These are phyloP conservation scores for Exocentrus adspersus DNA, from an alignment of 2,888 invertebrate genomes.

Conservation along the genomic window DNA sequence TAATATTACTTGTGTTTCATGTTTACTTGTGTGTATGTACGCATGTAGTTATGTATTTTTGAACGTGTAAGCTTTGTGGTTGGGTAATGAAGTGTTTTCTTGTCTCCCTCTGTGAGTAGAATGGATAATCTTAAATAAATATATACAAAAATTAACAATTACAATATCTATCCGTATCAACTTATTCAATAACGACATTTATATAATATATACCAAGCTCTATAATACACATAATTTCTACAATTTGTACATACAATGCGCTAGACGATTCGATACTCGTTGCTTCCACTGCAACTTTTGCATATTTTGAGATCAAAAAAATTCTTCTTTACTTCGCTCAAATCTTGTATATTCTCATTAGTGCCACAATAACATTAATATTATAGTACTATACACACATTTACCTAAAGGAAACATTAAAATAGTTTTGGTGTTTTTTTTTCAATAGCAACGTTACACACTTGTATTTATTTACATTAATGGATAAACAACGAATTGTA, in stretches of 20 bases:
- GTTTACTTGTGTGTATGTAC: conserved; percentile 50
- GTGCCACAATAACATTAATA: conserved; percentile 17
- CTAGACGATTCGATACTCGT: too few relatives aligned
- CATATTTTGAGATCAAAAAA: too few relatives aligned
- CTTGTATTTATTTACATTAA: conserved; percentile 19
- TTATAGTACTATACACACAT: conserved; percentile 12
- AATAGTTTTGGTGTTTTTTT: conserved; percentile 25
- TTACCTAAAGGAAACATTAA: conserved; percentile 12
- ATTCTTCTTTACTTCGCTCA: not conserved
- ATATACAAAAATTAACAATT: conserved; percentile 40
- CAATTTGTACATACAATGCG: not conserved
- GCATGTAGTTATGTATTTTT: conserved; percentile 62
- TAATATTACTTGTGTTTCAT: conserved; percentile 54
- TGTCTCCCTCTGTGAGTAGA: conserved; percentile 56
- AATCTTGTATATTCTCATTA: not conserved
- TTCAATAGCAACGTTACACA: conserved; percentile 20
- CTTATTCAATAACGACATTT: conserved; percentile 24
- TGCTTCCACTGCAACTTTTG: too few relatives aligned
- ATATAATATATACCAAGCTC: conserved; percentile 17
- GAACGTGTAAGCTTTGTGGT: conserved; percentile 64
- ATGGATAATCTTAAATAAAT: conserved; percentile 40
- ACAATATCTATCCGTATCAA: conserved; percentile 30
- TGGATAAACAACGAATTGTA: conserved; percentile 23
- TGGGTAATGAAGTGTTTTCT: conserved; percentile 50
- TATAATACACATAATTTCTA: conserved; percentile 23